Evolutionary conservation across 2,888 invertebrate genomes (phyloP).

Genomic region (Spodoptera littoralis): DNA sequence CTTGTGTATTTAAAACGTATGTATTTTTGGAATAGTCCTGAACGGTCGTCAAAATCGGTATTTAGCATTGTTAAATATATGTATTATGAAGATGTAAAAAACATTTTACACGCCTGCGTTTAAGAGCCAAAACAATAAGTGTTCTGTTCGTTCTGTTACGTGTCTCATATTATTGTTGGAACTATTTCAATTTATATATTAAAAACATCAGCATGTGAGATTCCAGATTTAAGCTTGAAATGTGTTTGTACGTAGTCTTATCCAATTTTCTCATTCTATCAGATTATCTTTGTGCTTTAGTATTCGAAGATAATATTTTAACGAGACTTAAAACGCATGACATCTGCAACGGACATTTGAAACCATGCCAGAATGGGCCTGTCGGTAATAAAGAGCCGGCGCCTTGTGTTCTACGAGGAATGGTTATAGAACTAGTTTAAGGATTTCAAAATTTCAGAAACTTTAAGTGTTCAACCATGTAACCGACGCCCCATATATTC

Average conservation of each 20-base stretch:
- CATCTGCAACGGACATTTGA: conserved; percentile 70
- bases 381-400: conserved; percentile 36
- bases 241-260: not conserved
- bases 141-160: no score
- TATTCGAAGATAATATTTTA: conserved; percentile 52
- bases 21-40: no score
- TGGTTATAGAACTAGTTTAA: conserved; percentile 16
- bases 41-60: no score
- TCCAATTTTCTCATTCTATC: conserved; percentile 21
- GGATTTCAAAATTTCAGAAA: conserved; percentile 34
- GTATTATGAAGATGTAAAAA: no score
- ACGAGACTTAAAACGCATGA: conserved; percentile 58
- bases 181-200: no score
- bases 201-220: no score
- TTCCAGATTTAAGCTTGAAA: no score
- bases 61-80: no score
- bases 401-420: conserved; percentile 26
- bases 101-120: no score
- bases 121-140: no score
- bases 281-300: conserved; percentile 27
- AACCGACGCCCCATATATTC: conserved; percentile 21
- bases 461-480: conserved; percentile 2
- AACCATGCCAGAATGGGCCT: conserved; percentile 65
- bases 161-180: no score
- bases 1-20: no score